A percentile compares a stretch with the other conserved stretches of the same genome.
Conservation (phyloP, 2,113 vertebrate species). For the Pipra filicauda region DNA sequence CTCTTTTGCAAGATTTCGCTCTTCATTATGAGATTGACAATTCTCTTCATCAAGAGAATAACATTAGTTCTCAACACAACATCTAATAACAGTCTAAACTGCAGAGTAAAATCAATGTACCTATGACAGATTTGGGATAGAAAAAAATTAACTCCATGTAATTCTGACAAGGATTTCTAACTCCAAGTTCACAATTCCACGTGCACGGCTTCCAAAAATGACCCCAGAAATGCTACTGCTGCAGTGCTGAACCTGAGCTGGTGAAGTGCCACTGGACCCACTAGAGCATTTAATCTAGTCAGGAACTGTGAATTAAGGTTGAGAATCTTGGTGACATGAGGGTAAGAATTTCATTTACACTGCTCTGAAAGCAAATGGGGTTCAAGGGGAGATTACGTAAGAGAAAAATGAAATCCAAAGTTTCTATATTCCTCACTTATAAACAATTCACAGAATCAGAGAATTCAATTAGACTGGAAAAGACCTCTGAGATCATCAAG, state of each 20-base stretch:
- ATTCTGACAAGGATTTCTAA: not conserved
- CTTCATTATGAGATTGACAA: not conserved
- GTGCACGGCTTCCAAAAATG: accelerated
- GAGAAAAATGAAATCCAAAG: not conserved
- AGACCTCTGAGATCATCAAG: not conserved
- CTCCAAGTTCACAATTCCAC: not conserved
- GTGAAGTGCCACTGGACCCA: not conserved
- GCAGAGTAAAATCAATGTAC: not conserved
- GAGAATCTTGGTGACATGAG: not conserved
- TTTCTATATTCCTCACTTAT: not conserved
- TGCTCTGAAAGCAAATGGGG: not conserved
- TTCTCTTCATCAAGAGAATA: not conserved
- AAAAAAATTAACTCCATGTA: not conserved
- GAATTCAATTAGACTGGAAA: not conserved
- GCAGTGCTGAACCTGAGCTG: not conserved
- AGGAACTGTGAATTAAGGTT: not conserved
- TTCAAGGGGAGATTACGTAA: accelerated
- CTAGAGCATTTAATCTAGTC: not conserved
- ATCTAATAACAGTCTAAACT: not conserved
- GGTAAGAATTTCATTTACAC: not conserved
- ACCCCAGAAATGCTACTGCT: not conserved
- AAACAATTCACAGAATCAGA: not conserved
- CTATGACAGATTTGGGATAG: not conserved
- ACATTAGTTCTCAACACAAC: not conserved
- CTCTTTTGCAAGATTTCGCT: not conserved